Conservation (phyloP, 2,888 invertebrate species). For the Ctena decussata region DNA sequence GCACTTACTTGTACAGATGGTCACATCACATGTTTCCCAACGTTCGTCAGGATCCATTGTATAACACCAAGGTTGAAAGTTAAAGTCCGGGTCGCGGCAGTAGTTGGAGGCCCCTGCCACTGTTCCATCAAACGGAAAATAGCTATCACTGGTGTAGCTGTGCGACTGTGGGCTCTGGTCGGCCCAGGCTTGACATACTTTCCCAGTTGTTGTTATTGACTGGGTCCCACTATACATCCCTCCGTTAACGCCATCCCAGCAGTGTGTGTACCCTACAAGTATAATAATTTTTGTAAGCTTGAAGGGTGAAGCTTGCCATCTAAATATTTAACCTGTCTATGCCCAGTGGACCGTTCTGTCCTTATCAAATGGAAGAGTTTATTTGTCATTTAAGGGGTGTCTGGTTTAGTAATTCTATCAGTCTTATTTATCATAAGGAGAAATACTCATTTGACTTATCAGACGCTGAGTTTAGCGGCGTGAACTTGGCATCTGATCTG, state of each 20-base stretch:
- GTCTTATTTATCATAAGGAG: too few relatives aligned
- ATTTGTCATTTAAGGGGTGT: too few relatives aligned
- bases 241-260: constrained; percentile 33
- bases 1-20: constrained; percentile 52
- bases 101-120: constrained; percentile 37
- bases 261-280: not conserved
- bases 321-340: too few relatives aligned
- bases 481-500: too few relatives aligned
- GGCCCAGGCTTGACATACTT: constrained; percentile 46
- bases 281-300: too few relatives aligned
- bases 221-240: constrained; percentile 40
- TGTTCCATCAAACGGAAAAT: constrained; percentile 40
- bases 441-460: too few relatives aligned
- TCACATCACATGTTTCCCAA: constrained; percentile 36
- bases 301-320: too few relatives aligned
- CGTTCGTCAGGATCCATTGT: constrained; percentile 38
- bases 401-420: too few relatives aligned
- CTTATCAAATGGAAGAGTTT: too few relatives aligned
- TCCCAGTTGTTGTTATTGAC: constrained; percentile 25
- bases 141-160: constrained; percentile 12
- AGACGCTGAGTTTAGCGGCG: too few relatives aligned
- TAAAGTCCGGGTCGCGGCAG: constrained; percentile 50
- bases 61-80: constrained; percentile 39
- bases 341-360: too few relatives aligned
- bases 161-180: constrained; percentile 36